Evolutionary conservation across 53 echinoderm and acorn worm species (phyloP).

Genomic region (Arbacia lixula): DNA sequence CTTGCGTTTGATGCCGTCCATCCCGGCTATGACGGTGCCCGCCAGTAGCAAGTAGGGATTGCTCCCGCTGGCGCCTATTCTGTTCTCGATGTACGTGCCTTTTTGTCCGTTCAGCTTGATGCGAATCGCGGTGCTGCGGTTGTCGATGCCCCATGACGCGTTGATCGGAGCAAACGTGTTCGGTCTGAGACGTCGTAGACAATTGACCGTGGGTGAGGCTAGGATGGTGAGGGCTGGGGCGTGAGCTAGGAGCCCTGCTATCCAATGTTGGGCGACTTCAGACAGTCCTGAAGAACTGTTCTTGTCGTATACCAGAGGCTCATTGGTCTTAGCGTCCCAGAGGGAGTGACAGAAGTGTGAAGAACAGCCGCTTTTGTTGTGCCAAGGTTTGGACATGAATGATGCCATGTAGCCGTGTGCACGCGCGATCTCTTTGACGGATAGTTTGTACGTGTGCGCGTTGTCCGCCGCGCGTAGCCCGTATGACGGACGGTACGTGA

Average conservation of each 20-base stretch:
- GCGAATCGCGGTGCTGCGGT: constrained; percentile 60
- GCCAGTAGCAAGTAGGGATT: constrained; percentile 84
- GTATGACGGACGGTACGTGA: constrained; percentile 63
- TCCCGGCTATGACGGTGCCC: constrained; percentile 76
- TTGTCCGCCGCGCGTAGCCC: constrained; percentile 66
- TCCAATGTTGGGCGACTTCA: constrained; percentile 62
- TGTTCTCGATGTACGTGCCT: constrained; percentile 65
- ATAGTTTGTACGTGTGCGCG: constrained; percentile 67
- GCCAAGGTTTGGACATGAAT: constrained; percentile 71
- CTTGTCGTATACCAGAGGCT: constrained; percentile 56
- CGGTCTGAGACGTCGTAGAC: constrained; percentile 59
- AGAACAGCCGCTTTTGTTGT: constrained; percentile 52
- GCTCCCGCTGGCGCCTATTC: constrained; percentile 68
- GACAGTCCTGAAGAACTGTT: constrained; percentile 37
- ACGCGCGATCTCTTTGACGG: constrained; percentile 69
- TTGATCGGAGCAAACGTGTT: constrained; percentile 70
- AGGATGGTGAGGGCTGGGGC: constrained; percentile 62
- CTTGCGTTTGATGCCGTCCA: constrained; percentile 80
- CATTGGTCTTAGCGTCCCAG: constrained; percentile 59
- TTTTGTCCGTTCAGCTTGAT: constrained; percentile 58
- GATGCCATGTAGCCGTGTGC: constrained; percentile 66
- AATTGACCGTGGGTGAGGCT: constrained; percentile 68
- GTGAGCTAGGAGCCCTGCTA: constrained; percentile 67
- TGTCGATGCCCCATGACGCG: constrained; percentile 69
- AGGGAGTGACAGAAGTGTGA: constrained; percentile 76